phyloP scores from a whole-genome alignment of 2,888 invertebrate genomes.

The Poecilus cupreus region DNA sequence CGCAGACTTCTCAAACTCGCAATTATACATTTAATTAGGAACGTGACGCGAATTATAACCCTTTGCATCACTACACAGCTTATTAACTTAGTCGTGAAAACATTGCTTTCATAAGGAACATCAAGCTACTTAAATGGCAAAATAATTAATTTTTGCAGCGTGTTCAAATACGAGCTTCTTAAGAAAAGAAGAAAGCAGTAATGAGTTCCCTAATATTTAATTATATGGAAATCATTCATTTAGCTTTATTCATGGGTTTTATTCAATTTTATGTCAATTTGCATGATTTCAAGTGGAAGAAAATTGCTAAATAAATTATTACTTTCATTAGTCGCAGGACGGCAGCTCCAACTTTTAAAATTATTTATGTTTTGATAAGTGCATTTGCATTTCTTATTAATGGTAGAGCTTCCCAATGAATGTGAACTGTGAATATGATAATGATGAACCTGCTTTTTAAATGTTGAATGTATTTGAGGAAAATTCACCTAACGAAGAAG shows the following conservation, averaged over 20 bases:
- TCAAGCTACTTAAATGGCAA: slow-evolving; percentile 8
- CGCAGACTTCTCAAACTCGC: slow-evolving; percentile 48
- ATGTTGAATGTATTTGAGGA: no score
- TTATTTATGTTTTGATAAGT: no score
- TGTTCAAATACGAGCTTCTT: slow-evolving; percentile 7
- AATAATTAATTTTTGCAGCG: slow-evolving; percentile 23
- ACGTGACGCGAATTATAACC: slow-evolving; percentile 50
- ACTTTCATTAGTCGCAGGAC: no score
- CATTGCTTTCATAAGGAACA: slow-evolving; percentile 21
- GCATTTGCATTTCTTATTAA: no score
- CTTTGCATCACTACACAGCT: slow-evolving; percentile 2
- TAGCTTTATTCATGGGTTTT: background rate
- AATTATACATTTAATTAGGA: slow-evolving; percentile 55
- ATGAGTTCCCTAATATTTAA: slow-evolving; percentile 16
- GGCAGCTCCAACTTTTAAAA: background rate
- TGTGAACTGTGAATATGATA: no score
- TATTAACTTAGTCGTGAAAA: slow-evolving; percentile 28
- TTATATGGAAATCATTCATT: slow-evolving; percentile 18
- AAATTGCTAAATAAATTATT: slow-evolving; percentile 1
- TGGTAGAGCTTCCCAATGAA: no score
- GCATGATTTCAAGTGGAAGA: slow-evolving; percentile 5
- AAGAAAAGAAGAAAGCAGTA: slow-evolving; percentile 2
- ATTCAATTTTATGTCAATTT: slow-evolving; percentile 3
- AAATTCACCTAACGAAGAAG: no score
- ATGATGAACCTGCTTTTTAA: no score